These are phyloP conservation scores for Smithornis capensis DNA, from an alignment of 2,113 vertebrate genomes.

Conservation along the genomic window DNA sequence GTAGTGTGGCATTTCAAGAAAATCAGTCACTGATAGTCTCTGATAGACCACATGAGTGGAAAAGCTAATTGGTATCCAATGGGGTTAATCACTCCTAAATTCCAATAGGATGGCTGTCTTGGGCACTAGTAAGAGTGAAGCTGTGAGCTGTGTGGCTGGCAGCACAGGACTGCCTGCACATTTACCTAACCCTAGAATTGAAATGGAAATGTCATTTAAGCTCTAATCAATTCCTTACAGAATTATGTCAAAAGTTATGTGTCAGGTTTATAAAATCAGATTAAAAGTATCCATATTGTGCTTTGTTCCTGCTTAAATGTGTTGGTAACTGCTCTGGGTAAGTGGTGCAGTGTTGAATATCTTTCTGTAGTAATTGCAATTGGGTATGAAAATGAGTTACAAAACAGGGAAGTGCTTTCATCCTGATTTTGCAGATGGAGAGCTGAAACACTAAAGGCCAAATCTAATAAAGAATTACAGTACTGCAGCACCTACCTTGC, in stretches of 20 bases:
- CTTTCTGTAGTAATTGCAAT: conserved; percentile 49
- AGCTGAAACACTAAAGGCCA: conserved; percentile 46
- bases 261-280: conserved; percentile 45
- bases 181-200: not conserved
- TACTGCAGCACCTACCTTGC: conserved; percentile 24
- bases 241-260: not conserved
- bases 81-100: conserved; percentile 37
- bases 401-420: conserved; percentile 36
- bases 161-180: not conserved
- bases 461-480: conserved; percentile 53
- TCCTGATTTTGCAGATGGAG: conserved; percentile 35
- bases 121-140: not conserved
- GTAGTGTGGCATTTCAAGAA: not conserved
- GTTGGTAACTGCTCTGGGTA: conserved; percentile 17
- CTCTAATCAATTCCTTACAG: not conserved
- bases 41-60: not conserved
- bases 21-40: not conserved
- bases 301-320: conserved; percentile 48
- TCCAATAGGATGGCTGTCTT: not conserved
- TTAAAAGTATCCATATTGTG: conserved; percentile 25
- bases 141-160: not conserved
- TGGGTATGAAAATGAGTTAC: conserved; percentile 31
- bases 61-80: conserved; percentile 42
- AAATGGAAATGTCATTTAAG: conserved; percentile 1
- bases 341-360: not conserved